phyloP scores from a whole-genome alignment of 2,888 invertebrate species.

The Calliphora vomitoria region DNA sequence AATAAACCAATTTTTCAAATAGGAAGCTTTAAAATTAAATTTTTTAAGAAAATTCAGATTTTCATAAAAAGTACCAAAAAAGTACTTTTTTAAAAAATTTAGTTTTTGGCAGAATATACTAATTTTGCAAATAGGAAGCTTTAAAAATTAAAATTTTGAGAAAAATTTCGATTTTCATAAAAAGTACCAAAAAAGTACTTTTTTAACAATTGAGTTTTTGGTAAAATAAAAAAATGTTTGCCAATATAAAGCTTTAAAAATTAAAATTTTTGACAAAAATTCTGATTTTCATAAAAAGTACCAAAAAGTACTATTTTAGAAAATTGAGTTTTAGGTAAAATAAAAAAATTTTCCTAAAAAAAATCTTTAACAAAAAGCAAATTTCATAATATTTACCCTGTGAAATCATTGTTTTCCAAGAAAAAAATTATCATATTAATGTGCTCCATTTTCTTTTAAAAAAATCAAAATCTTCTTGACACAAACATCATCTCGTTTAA shows the following conservation, averaged over 20 bases:
- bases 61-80: not conserved
- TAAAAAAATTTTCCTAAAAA: too few species aligned
- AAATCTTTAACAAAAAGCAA: not conserved
- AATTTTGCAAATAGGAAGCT: too few species aligned
- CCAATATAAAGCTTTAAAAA: too few species aligned
- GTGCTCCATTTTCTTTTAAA: slow-evolving; percentile 38
- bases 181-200: slow-evolving; percentile 20
- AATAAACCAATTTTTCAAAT: too few species aligned
- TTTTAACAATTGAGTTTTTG: not conserved
- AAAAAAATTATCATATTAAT: not conserved
- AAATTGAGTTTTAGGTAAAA: too few species aligned
- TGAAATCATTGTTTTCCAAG: too few species aligned
- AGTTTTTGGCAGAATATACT: too few species aligned
- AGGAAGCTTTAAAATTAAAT: too few species aligned
- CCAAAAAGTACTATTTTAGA: not conserved
- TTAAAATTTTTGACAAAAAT: not conserved
- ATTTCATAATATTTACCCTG: slow-evolving; percentile 28
- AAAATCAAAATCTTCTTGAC: slow-evolving; percentile 45
- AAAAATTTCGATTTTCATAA: too few species aligned
- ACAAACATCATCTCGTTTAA: too few species aligned
- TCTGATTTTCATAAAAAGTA: not conserved
- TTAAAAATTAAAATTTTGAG: too few species aligned
- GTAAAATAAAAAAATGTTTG: not conserved
- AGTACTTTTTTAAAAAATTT: not conserved
- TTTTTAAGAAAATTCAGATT: not conserved